Evolutionary conservation across 2,797 vertebrate species (phyloP).

Genomic region (Rhinella marina): DNA sequence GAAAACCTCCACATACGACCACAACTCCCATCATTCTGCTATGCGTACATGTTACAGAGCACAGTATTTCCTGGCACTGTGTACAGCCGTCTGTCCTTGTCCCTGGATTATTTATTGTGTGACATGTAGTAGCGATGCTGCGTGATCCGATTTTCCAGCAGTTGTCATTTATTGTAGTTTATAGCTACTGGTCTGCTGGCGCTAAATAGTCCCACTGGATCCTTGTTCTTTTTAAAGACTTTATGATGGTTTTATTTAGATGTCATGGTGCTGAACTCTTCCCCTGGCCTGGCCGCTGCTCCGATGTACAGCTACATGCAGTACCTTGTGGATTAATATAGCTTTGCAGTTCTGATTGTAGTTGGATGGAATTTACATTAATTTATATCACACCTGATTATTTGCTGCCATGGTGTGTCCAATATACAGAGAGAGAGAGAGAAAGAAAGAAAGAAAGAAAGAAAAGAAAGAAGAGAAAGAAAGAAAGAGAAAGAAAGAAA

Average conservation of each 20-base stretch:
- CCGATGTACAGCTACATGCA: neutral
- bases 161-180: neutral
- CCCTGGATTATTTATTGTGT: neutral
- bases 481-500: too few relatives aligned
- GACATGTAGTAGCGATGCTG: neutral
- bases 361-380: too few relatives aligned
- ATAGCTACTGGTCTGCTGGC: neutral
- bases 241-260: neutral
- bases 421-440: too few relatives aligned
- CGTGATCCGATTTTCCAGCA: neutral
- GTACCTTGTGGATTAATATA: neutral
- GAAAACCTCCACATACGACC: neutral
- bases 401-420: too few relatives aligned
- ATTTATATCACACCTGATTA: too few relatives aligned
- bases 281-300: neutral
- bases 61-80: neutral
- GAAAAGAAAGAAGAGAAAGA: too few relatives aligned
- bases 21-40: neutral
- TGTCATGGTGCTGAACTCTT: neutral
- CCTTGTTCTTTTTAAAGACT: slow-evolving; percentile 11
- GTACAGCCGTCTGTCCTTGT: neutral
- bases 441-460: too few relatives aligned
- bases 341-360: too few relatives aligned
- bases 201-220: neutral
- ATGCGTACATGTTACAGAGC: neutral